phyloP scores from a whole-genome alignment of 2,113 vertebrate species.

The Donacobius atricapilla region DNA sequence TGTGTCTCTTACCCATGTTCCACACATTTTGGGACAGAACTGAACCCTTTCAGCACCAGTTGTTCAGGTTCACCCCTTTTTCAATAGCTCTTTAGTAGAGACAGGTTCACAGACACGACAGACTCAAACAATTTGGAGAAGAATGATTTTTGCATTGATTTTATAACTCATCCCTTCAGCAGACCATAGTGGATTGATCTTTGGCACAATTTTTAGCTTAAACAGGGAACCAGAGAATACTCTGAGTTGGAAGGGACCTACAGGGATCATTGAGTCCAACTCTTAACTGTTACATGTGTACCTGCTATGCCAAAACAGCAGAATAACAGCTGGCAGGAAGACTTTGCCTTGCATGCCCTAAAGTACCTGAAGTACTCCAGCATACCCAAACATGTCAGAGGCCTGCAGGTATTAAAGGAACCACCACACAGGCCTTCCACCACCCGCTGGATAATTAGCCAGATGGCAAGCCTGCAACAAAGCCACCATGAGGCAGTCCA shows the following conservation, averaged over 20 bases:
- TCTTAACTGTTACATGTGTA: neutral
- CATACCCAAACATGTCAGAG: neutral
- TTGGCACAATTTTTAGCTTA: neutral
- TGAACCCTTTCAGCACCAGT: neutral
- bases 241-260: neutral
- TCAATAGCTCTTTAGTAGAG: neutral
- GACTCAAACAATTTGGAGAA: neutral
- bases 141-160: neutral
- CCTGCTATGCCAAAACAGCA: neutral
- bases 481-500: slow-evolving; percentile 1
- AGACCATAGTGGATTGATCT: neutral
- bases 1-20: neutral
- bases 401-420: neutral
- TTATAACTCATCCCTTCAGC: neutral
- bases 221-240: neutral
- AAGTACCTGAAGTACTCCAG: neutral
- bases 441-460: neutral
- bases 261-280: neutral
- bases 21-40: neutral
- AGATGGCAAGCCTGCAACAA: slow-evolving; percentile 43
- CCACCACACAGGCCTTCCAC: rapidly evolving
- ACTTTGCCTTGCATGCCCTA: neutral
- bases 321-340: neutral
- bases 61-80: neutral
- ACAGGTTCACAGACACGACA: neutral